phyloP scores from a whole-genome alignment of 30 jellyfish, hydroid and myxozoan species.

The Catostylus mosaicus region DNA sequence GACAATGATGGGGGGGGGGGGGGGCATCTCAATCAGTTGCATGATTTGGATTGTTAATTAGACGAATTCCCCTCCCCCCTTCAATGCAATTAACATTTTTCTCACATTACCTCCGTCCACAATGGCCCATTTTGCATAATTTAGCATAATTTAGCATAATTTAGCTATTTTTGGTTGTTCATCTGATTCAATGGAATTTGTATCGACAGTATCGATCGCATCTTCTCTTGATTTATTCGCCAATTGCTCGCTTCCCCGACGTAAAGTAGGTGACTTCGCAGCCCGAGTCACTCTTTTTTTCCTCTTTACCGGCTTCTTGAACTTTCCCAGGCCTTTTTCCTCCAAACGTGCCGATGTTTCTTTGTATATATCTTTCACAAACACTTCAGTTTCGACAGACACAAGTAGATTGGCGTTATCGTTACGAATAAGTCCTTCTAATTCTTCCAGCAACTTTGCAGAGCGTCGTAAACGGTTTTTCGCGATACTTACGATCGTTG shows the following conservation, averaged over 20 bases:
- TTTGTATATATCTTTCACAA: constrained; percentile 34
- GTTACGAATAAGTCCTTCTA: constrained; percentile 36
- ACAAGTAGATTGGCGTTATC: constrained; percentile 24
- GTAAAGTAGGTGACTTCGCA: not conserved
- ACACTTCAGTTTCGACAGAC: constrained; percentile 40
- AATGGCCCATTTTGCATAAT: too few relatives aligned
- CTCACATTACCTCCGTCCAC: too few relatives aligned
- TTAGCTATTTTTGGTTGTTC: not conserved
- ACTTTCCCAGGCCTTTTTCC: constrained; percentile 5
- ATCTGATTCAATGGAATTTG: not conserved
- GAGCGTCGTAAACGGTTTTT: constrained; percentile 43
- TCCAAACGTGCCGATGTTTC: constrained; percentile 25
- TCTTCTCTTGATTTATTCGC: not conserved
- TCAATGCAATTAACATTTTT: too few relatives aligned
- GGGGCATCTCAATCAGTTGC: too few relatives aligned
- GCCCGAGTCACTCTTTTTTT: not conserved
- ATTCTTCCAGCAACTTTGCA: constrained; percentile 43
- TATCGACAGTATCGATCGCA: not conserved
- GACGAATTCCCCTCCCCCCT: too few relatives aligned
- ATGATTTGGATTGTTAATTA: too few relatives aligned
- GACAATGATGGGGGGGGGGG: too few relatives aligned
- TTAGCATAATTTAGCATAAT: too few relatives aligned
- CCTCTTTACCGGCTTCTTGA: not conserved
- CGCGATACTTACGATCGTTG: constrained; percentile 38
- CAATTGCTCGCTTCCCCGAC: not conserved